These are phyloP conservation scores for Drosophila mayri DNA, from an alignment of 1,140 invertebrate species.

Conservation along the genomic window DNA sequence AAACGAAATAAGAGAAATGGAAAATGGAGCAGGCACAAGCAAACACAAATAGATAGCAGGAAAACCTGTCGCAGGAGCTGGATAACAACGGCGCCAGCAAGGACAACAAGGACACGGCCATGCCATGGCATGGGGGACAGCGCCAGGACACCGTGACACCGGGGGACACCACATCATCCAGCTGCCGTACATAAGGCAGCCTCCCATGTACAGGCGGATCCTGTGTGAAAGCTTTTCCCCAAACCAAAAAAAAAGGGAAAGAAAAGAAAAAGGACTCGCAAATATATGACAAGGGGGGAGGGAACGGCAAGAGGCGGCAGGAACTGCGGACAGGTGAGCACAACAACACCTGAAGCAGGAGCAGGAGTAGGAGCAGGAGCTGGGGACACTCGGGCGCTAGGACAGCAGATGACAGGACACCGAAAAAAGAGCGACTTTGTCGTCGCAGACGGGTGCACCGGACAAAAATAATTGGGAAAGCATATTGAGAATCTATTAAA, in stretches of 20 bases:
- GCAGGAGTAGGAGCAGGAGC: background rate
- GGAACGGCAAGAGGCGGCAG: background rate
- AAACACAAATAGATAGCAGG: slow-evolving; percentile 36
- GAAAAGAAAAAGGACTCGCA: slow-evolving; percentile 7
- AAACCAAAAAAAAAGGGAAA: background rate
- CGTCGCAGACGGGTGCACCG: background rate
- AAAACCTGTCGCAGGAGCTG: slow-evolving; percentile 17
- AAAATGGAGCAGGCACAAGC: slow-evolving; percentile 40
- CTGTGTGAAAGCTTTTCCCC: background rate
- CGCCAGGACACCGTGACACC: background rate
- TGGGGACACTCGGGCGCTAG: slow-evolving; percentile 10
- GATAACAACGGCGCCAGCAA: slow-evolving; percentile 18
- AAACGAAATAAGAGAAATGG: slow-evolving; percentile 19
- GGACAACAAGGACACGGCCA: slow-evolving; percentile 25
- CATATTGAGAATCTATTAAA: background rate
- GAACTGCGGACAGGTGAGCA: slow-evolving; percentile 38
- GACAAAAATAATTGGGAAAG: background rate
- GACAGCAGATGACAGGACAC: slow-evolving; percentile 15
- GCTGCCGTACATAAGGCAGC: slow-evolving; percentile 25
- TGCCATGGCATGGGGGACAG: background rate
- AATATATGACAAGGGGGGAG: slow-evolving; percentile 7
- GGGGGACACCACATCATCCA: slow-evolving; percentile 13
- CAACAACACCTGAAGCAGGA: slow-evolving; percentile 44
- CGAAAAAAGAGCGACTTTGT: slow-evolving; percentile 7
- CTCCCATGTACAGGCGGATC: slow-evolving; percentile 1